Evolutionary conservation across 2,888 invertebrate genomes (phyloP).

Genomic region (Xestia sexstrigata): DNA sequence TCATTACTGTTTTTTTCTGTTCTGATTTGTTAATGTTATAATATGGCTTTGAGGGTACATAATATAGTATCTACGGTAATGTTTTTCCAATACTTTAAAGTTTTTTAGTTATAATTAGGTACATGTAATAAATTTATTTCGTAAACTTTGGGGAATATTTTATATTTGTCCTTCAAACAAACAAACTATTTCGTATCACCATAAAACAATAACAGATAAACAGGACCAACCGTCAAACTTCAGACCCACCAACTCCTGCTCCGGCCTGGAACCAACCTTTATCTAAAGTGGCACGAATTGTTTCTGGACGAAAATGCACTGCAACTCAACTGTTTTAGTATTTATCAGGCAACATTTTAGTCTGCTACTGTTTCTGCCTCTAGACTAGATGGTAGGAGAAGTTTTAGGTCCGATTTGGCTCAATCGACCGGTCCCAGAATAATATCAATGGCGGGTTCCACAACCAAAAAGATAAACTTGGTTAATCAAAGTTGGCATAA

Average conservation of each 20-base stretch:
- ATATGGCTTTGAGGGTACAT: no score
- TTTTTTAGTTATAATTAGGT: no score
- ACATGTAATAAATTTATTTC: no score
- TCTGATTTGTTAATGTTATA: no score
- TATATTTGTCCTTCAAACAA: neutral
- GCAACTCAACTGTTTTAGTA: neutral
- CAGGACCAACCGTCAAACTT: neutral
- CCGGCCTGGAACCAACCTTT: neutral
- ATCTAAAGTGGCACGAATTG: neutral
- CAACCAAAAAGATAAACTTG: neutral
- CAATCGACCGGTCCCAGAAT: neutral
- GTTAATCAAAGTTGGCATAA: neutral
- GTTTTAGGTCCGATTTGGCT: neutral
- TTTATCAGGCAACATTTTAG: neutral
- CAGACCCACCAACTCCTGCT: neutral
- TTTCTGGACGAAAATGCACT: conserved; percentile 14
- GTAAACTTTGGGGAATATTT: no score
- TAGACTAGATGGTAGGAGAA: neutral
- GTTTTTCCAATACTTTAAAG: no score
- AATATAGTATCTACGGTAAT: no score
- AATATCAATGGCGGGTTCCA: neutral
- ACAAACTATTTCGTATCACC: neutral
- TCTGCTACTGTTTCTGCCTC: neutral
- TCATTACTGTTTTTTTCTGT: no score
- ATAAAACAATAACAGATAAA: neutral